Evolutionary conservation across 2,888 invertebrate genomes (phyloP).

Genomic region (Byasa hedistus): DNA sequence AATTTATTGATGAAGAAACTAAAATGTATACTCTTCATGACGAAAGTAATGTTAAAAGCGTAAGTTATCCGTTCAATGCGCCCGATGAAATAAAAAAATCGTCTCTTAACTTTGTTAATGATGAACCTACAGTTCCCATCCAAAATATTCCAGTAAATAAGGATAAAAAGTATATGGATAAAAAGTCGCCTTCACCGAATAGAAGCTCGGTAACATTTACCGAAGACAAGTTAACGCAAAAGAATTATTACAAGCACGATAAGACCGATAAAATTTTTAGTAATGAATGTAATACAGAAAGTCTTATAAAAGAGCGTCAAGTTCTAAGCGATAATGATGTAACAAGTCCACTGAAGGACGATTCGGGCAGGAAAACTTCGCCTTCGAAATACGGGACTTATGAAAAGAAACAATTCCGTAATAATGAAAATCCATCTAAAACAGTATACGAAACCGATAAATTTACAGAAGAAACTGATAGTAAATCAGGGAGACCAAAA

Average conservation of each 20-base stretch:
- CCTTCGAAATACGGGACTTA: conserved; percentile 47
- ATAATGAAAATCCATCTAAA: conserved; percentile 16
- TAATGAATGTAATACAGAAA: conserved; percentile 29
- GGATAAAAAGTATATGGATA: conserved; percentile 40
- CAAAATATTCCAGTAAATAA: conserved; percentile 32
- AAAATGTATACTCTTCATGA: conserved; percentile 56
- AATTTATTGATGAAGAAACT: conserved; percentile 68
- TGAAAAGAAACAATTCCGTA: conserved; percentile 41
- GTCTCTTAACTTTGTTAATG: background rate
- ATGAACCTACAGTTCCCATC: background rate
- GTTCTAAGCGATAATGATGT: conserved; percentile 28
- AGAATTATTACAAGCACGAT: conserved; percentile 33
- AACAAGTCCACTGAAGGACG: conserved; percentile 12
- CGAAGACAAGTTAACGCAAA: conserved; percentile 27
- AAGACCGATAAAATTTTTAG: conserved; percentile 33
- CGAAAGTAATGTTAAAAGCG: conserved; percentile 37
- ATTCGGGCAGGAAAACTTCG: conserved; percentile 37
- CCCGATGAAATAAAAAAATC: conserved; percentile 1
- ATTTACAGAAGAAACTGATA: conserved; percentile 7
- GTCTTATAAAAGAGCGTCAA: conserved; percentile 7
- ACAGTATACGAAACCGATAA: conserved; percentile 1
- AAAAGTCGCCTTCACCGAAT: conserved; percentile 51
- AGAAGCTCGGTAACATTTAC: conserved; percentile 48
- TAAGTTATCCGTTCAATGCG: conserved; percentile 1
- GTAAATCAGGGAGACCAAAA: conserved; percentile 6